Evolutionary conservation across 2,888 invertebrate species (phyloP), one percentile per base, ranked within the genome.

Genomic region (Liodrosophila aerea): DNA sequence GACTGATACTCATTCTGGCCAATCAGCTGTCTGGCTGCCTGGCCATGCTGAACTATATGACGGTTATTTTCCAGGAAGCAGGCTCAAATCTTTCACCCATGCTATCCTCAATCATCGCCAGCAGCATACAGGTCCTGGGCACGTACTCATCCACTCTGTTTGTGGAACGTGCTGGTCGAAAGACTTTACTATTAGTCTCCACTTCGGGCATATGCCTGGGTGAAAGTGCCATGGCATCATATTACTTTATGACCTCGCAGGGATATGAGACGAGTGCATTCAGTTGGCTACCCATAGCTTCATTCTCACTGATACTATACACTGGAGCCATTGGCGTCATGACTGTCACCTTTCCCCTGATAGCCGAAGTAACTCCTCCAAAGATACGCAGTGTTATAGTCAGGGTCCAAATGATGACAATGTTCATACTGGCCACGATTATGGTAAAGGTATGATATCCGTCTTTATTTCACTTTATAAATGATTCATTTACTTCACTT

Each of bases 111-210:
- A 86, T 87, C 5, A 63, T 88, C 8, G 85, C 88, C 15, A 88
- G 76, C 7, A 7, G 12, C 8, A 33, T 60, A 0, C 56, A 54
- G n/a, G 2, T 60, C 8, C 0, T 43, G 16, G 60, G 56, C 18
- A 27, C 43, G 3, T 41, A 40, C 15, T 2, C 29, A 1, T 43
- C 47, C 0, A 56, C 56, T 4, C 11, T 87, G 30, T 63, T 88
- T 13, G 87, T 89, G 1, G 89, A 89, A 44, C 64, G 82, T 4
- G 80, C 82, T n/a, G 89, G 89, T 1, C 71, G 88, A 12, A 88
- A 87, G 67, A 83, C 87, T 11, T 43, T 49, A 5, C n/a, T 44
- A 1, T 36, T 54, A 7, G 57, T 77, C 29, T 88, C 89, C 2
- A 74, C 85, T 0, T 41, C 85, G 37, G 87, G 87, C 9, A 77